phyloP scores from a whole-genome alignment of 2,888 invertebrate species.

The Chrysopilus asiliformis region DNA sequence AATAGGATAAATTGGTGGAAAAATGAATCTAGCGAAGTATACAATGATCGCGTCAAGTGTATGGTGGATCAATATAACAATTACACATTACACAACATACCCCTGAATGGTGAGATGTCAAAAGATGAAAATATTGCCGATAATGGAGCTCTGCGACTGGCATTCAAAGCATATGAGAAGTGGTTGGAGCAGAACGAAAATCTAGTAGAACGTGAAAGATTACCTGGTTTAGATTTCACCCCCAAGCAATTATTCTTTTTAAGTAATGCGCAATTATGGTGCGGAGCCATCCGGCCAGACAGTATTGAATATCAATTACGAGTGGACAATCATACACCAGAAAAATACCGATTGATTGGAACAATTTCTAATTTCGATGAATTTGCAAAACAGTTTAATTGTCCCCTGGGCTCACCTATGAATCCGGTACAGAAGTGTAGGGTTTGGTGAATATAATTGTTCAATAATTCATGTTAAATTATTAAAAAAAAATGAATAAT shows the following conservation, averaged over 20 bases:
- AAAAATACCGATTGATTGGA: slow-evolving; percentile 17
- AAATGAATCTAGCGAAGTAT: slow-evolving; percentile 13
- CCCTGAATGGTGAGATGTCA: slow-evolving; percentile 12
- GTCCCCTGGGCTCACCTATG: slow-evolving; percentile 13
- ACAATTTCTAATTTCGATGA: slow-evolving; percentile 17
- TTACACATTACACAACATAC: slow-evolving; percentile 16
- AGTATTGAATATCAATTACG: slow-evolving; percentile 14
- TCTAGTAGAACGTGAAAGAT: slow-evolving; percentile 13
- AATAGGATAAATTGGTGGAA: slow-evolving; percentile 19
- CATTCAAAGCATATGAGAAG: slow-evolving; percentile 16
- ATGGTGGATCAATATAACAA: slow-evolving; percentile 18
- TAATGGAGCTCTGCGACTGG: slow-evolving; percentile 18
- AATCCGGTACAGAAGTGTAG: slow-evolving; percentile 6
- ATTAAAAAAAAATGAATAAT: too few relatives aligned
- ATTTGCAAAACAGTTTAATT: slow-evolving; percentile 16
- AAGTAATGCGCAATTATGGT: slow-evolving; percentile 18
- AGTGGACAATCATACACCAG: slow-evolving; percentile 16
- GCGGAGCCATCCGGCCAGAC: slow-evolving; percentile 16
- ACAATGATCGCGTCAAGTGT: slow-evolving; percentile 16
- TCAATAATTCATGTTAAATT: too few relatives aligned
- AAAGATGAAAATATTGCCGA: slow-evolving; percentile 19
- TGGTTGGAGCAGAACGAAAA: slow-evolving; percentile 17
- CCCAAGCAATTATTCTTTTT: slow-evolving; percentile 18
- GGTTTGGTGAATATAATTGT: too few relatives aligned
- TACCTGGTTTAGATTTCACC: slow-evolving; percentile 15